A percentile compares a stretch with the other conserved stretches of the same genome.
Conservation (phyloP, 2,797 vertebrate species). For the Anabas testudineus region DNA sequence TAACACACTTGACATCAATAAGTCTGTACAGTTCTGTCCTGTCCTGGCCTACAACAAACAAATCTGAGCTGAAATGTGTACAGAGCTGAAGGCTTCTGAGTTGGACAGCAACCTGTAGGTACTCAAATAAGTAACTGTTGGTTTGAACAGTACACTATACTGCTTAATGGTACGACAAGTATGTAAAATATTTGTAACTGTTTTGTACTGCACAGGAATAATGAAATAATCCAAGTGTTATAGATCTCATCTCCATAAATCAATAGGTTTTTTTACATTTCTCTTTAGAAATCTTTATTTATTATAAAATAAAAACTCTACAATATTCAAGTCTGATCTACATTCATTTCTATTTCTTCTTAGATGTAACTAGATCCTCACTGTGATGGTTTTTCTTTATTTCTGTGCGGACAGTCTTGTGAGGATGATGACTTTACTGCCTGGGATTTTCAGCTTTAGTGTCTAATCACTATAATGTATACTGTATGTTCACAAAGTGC, state of each 20-base stretch:
- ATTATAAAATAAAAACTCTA: constrained; percentile 50
- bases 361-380: background rate
- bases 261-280: constrained; percentile 34
- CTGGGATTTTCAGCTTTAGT: background rate
- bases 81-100: background rate
- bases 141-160: background rate
- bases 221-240: constrained; percentile 24
- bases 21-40: no score
- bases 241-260: constrained; percentile 6
- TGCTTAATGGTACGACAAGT: background rate
- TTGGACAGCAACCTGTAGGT: background rate
- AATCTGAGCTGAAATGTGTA: no score
- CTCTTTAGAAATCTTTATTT: constrained; percentile 52
- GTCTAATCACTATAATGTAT: background rate
- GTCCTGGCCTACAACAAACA: no score
- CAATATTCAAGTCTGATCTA: background rate
- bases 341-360: background rate
- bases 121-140: background rate
- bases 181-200: constrained; percentile 19
- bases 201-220: constrained; percentile 24
- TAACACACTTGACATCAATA: constrained; percentile 41
- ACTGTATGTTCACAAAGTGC: background rate
- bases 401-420: no score
- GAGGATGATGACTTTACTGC: no score
- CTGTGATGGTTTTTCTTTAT: no score